Percentiles rank a stretch among this genome's conserved stretches.
phyloP scores from a whole-genome alignment of 2,888 invertebrate species.

The Thecophora atra region DNA sequence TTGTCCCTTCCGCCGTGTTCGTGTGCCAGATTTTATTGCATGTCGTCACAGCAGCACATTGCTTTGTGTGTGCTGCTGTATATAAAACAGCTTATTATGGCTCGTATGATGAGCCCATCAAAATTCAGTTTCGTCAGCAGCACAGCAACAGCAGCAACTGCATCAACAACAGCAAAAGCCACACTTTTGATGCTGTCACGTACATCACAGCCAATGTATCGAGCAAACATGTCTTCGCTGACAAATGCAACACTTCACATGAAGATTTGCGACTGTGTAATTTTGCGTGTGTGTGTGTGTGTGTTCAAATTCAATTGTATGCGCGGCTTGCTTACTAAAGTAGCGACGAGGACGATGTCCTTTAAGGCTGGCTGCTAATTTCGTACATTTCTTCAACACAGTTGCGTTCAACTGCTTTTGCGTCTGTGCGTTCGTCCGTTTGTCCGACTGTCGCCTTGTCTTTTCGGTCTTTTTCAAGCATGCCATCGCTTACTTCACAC shows the following conservation, averaged over 20 bases:
- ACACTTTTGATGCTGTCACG: conserved; percentile 5
- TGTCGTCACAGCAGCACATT: neutral
- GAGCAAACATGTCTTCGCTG: conserved; percentile 6
- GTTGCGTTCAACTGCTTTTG: neutral
- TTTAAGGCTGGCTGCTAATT: conserved; percentile 13
- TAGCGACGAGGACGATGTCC: neutral
- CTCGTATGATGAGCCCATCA: conserved; percentile 30
- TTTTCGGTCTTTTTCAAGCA: neutral
- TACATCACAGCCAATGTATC: conserved; percentile 16
- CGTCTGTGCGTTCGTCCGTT: neutral
- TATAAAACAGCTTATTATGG: conserved; percentile 33
- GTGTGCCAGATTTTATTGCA: neutral
- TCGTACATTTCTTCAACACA: neutral
- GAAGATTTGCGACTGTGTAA: conserved; percentile 2
- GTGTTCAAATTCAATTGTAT: neutral
- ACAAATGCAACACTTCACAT: neutral
- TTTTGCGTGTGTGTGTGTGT: conserved; percentile 5
- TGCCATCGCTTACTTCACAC: neutral
- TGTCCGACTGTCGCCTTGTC: neutral
- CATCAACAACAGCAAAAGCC: neutral
- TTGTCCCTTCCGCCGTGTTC: neutral
- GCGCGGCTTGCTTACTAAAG: conserved; percentile 1
- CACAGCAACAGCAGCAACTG: conserved; percentile 12
- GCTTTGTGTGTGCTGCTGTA: neutral
- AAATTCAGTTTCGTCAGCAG: conserved; percentile 30